Evolutionary conservation across 2,113 vertebrate species (phyloP).

Genomic region (Ciconia boyciana): DNA sequence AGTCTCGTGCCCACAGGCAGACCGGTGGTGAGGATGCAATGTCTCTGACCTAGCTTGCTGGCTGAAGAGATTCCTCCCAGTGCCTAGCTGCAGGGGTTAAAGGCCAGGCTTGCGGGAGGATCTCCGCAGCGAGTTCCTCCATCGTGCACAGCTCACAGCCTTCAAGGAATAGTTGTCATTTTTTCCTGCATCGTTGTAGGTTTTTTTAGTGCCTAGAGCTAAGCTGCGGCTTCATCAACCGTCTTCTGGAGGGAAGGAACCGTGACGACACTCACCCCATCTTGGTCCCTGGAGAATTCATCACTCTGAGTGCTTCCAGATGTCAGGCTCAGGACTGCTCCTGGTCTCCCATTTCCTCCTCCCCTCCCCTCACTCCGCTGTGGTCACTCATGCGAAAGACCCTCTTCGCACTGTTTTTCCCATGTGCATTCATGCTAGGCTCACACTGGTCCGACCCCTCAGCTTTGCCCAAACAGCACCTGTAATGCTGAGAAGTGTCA

Average conservation of each 20-base stretch:
- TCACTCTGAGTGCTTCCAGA: background rate
- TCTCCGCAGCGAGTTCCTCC: background rate
- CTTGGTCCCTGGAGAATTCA: background rate
- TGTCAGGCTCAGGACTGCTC: background rate
- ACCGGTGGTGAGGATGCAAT: background rate
- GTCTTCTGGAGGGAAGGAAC: background rate
- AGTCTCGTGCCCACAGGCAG: background rate
- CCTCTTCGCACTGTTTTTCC: background rate
- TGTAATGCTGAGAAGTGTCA: background rate
- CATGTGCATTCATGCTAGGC: background rate
- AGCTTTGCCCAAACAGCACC: background rate
- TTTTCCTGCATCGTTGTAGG: background rate
- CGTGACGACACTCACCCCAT: background rate
- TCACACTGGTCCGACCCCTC: background rate
- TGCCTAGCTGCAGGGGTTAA: background rate
- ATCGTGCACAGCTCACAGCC: background rate
- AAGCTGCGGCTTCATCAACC: background rate
- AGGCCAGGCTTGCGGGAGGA: background rate
- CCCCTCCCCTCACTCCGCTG: accelerated
- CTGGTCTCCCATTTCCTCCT: background rate
- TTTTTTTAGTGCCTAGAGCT: background rate
- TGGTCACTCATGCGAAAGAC: background rate
- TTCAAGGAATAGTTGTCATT: background rate
- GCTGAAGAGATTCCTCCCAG: background rate
- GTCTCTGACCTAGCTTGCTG: background rate